phyloP scores from a whole-genome alignment of 2,888 invertebrate genomes.

The Lithodes maja region DNA sequence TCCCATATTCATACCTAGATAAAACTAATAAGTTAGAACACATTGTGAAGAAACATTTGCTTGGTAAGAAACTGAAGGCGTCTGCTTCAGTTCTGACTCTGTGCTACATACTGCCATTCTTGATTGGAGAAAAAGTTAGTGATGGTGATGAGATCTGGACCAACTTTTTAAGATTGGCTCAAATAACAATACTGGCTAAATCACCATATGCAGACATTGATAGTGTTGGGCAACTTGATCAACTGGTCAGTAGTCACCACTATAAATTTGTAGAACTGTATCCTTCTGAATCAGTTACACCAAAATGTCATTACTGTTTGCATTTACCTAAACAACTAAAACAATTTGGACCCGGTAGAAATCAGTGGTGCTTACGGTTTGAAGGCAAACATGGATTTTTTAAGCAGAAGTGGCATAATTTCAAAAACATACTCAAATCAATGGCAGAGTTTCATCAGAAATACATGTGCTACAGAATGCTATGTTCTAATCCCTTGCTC shows the following conservation, averaged over 20 bases:
- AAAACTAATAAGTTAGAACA: conserved; percentile 16
- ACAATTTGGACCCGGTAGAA: conserved; percentile 11
- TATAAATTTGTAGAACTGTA: conserved; percentile 17
- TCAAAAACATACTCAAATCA: neutral
- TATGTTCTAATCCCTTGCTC: conserved; percentile 9
- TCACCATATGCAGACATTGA: conserved; percentile 16
- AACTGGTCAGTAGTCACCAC: conserved; percentile 12
- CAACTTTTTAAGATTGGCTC: conserved; percentile 20
- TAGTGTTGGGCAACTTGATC: conserved; percentile 2
- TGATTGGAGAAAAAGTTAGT: neutral
- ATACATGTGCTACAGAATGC: neutral
- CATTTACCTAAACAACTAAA: conserved; percentile 5
- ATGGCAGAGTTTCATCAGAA: conserved; percentile 22
- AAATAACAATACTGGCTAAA: conserved; percentile 14
- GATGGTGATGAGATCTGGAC: conserved; percentile 11
- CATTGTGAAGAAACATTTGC: neutral
- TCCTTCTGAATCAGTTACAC: conserved; percentile 9
- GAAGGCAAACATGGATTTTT: conserved; percentile 16
- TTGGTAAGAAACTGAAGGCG: conserved; percentile 14
- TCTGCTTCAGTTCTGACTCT: conserved; percentile 27
- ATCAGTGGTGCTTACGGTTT: conserved; percentile 14
- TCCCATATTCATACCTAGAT: conserved; percentile 2
- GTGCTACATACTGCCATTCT: conserved; percentile 7
- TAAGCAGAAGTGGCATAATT: conserved; percentile 5
- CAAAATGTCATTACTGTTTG: conserved; percentile 24